phyloP scores from a whole-genome alignment of 2,797 vertebrate genomes.

The Sebastes matsubarae region DNA sequence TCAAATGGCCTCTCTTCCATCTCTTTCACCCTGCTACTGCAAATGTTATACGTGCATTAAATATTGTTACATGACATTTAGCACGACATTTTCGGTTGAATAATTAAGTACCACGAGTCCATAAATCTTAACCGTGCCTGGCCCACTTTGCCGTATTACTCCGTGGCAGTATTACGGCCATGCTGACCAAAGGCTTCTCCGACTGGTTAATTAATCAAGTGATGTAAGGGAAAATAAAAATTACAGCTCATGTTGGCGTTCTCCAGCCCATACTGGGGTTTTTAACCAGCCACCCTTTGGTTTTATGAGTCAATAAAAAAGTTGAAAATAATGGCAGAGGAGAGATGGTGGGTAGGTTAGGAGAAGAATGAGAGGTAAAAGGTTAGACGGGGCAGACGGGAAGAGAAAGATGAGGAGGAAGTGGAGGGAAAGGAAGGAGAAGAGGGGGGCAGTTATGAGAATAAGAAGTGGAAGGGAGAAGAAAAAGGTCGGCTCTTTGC shows the following conservation, averaged over 20 bases:
- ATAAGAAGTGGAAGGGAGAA: not conserved
- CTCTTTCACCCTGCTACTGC: not conserved
- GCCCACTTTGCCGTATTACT: conserved; percentile 23
- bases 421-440: not conserved
- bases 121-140: conserved; percentile 49
- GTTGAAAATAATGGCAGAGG: conserved; percentile 6
- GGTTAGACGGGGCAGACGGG: not conserved
- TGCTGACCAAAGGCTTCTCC: conserved; percentile 34
- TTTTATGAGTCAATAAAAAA: conserved; percentile 45
- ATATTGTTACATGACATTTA: conserved; percentile 64
- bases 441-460: not conserved
- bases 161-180: conserved; percentile 2
- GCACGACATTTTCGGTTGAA: conserved; percentile 58
- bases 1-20: not conserved
- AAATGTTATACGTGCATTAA: conserved; percentile 52
- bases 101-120: conserved; percentile 49
- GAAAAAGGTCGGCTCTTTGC: not conserved
- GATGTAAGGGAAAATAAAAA: conserved; percentile 32
- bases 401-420: not conserved
- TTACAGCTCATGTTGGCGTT: not conserved
- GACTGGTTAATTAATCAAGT: conserved; percentile 51
- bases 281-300: conserved; percentile 12
- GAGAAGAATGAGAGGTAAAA: not conserved
- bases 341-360: not conserved
- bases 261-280: not conserved